These are phyloP conservation scores for Macrocentrus cingulum DNA, from an alignment of 1,140 invertebrate species.

Conservation along the genomic window DNA sequence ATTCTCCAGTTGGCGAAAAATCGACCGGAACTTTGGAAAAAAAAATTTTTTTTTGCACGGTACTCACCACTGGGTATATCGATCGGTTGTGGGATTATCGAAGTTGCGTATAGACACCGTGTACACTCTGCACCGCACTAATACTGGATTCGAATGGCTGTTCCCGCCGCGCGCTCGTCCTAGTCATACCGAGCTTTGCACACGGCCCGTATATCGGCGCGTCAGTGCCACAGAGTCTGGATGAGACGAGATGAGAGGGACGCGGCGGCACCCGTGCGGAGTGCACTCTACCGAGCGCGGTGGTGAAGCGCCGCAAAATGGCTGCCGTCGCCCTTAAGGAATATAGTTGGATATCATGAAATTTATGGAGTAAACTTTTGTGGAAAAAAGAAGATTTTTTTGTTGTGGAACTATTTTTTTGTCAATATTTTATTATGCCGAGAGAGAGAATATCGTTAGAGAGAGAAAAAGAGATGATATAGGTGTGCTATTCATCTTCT, in stretches of 20 bases:
- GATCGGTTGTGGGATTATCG: background rate
- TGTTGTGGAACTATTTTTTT: background rate
- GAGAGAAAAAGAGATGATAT: constrained; percentile 16
- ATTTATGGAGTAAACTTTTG: background rate
- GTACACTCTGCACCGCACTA: constrained; percentile 51
- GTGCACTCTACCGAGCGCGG: constrained; percentile 20
- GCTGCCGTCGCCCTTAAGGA: no score
- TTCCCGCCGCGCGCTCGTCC: constrained; percentile 50
- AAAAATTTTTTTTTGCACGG: no score
- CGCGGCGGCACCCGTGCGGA: background rate
- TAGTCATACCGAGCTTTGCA: constrained; percentile 59
- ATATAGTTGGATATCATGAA: background rate
- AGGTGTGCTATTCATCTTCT: constrained; percentile 38
- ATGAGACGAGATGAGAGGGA: constrained; percentile 14
- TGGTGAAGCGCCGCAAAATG: constrained; percentile 24
- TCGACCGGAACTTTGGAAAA: background rate
- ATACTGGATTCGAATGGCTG: constrained; percentile 60
- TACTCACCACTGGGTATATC: constrained; percentile 30
- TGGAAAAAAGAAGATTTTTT: no score
- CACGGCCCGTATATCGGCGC: constrained; percentile 56
- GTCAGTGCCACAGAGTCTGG: constrained; percentile 44
- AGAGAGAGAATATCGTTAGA: constrained; percentile 13
- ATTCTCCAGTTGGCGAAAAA: no score
- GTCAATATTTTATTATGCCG: background rate
- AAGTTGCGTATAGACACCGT: constrained; percentile 14